Percentiles rank a stretch among this genome's conserved stretches.
Evolutionary conservation across 2,113 vertebrate species (phyloP).

Genomic region (Macquaria ambigua): DNA sequence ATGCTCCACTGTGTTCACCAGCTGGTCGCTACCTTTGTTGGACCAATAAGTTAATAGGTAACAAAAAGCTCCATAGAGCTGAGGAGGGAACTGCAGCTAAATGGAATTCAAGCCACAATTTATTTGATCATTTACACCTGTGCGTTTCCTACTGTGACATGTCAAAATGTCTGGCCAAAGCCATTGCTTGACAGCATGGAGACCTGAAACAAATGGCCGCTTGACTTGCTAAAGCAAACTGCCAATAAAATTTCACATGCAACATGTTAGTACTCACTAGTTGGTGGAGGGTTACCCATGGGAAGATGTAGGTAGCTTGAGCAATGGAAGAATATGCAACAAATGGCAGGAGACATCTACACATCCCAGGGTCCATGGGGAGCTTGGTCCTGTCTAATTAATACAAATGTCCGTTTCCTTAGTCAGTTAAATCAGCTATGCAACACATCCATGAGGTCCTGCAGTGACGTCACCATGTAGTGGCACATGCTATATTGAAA

Average conservation of each 20-base stretch:
- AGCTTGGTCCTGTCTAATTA: neutral
- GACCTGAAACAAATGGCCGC: neutral
- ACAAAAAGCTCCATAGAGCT: neutral
- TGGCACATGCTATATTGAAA: neutral
- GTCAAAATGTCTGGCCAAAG: neutral
- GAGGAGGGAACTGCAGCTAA: neutral
- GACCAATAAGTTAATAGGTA: neutral
- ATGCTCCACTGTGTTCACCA: neutral
- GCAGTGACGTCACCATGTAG: neutral
- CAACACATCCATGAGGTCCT: neutral
- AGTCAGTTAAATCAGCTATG: neutral
- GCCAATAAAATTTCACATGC: neutral
- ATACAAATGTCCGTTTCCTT: neutral
- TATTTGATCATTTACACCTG: neutral
- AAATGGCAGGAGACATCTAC: neutral
- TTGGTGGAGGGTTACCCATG: neutral
- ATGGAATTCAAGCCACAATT: neutral
- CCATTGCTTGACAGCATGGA: too few relatives aligned
- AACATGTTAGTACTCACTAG: conserved; percentile 22
- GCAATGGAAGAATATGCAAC: neutral
- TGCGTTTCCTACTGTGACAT: neutral
- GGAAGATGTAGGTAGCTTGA: neutral
- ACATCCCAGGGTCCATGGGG: neutral
- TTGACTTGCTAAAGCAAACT: neutral
- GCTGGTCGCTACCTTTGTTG: neutral